Conservation (phyloP, 2,797 vertebrate genomes). For the Acrocephalus scirpaceus region DNA sequence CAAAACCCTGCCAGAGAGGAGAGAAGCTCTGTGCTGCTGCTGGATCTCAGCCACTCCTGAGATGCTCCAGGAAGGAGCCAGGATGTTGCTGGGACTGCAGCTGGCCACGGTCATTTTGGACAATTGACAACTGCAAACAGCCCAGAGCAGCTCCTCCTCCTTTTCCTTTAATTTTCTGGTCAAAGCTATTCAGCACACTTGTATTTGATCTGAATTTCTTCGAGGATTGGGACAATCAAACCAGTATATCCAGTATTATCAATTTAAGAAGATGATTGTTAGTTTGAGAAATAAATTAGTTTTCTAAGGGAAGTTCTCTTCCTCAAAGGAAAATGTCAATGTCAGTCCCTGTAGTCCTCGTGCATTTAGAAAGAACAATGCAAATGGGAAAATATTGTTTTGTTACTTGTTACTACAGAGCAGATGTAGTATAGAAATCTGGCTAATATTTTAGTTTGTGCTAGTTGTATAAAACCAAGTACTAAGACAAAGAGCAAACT, state of each 20-base stretch:
- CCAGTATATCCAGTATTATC: not conserved
- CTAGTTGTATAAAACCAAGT: not conserved
- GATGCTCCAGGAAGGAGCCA: not conserved
- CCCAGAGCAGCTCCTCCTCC: not conserved
- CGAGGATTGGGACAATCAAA: not conserved
- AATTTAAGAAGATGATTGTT: not conserved
- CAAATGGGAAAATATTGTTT: not conserved
- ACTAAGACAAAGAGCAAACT: not conserved
- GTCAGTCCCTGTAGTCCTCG: not conserved
- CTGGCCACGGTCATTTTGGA: not conserved
- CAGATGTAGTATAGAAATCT: not conserved
- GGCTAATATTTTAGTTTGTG: not conserved
- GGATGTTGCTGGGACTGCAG: not conserved
- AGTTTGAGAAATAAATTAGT: not conserved
- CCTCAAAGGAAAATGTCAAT: not conserved
- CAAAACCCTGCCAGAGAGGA: not conserved
- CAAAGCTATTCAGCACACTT: not conserved
- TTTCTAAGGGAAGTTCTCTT: not conserved
- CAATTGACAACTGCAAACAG: not conserved
- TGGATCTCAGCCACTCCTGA: not conserved
- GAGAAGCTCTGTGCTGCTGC: not conserved
- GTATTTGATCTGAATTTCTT: not conserved
- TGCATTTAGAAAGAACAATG: not conserved
- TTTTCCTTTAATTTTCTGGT: not conserved
- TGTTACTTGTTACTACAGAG: not conserved